These are phyloP conservation scores for Ennomos quercinarius DNA, from an alignment of 2,888 invertebrate genomes.

Conservation along the genomic window DNA sequence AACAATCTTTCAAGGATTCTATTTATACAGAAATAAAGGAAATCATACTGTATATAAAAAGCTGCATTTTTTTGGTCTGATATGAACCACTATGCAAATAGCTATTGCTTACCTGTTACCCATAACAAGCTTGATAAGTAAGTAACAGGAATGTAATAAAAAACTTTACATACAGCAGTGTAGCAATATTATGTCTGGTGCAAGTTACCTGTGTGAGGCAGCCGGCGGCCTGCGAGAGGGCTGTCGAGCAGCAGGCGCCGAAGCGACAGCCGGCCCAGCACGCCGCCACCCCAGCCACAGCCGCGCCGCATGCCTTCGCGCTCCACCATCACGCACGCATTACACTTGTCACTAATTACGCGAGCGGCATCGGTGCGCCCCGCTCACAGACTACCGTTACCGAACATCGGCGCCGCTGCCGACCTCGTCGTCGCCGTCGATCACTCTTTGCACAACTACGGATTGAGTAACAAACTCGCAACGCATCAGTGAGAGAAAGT, in stretches of 20 bases:
- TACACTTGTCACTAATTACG: constrained; percentile 53
- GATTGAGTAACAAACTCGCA: constrained; percentile 73
- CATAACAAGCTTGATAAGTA: too few species aligned
- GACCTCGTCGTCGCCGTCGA: constrained; percentile 49
- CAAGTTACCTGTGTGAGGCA: constrained; percentile 78
- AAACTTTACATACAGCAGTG: background rate
- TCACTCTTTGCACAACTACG: constrained; percentile 67
- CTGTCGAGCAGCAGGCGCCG: constrained; percentile 89
- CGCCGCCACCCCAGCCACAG: constrained; percentile 78
- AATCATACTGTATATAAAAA: too few species aligned
- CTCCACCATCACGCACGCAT: constrained; percentile 79
- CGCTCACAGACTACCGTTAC: constrained; percentile 66
- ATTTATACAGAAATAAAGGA: too few species aligned
- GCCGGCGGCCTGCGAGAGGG: constrained; percentile 88
- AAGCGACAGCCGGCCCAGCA: constrained; percentile 87
- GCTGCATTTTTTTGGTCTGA: too few species aligned
- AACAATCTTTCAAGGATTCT: too few species aligned
- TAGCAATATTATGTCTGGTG: constrained; percentile 6
- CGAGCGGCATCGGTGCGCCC: constrained; percentile 56
- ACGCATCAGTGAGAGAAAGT: constrained; percentile 80
- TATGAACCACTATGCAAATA: too few species aligned
- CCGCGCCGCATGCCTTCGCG: constrained; percentile 76
- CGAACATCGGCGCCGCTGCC: constrained; percentile 35
- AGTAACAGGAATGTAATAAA: background rate
- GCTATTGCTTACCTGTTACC: too few species aligned